Percentiles rank a stretch among this genome's conserved stretches.
phyloP scores from a whole-genome alignment of 2,113 vertebrate genomes.

The Stigmatopora nigra region DNA sequence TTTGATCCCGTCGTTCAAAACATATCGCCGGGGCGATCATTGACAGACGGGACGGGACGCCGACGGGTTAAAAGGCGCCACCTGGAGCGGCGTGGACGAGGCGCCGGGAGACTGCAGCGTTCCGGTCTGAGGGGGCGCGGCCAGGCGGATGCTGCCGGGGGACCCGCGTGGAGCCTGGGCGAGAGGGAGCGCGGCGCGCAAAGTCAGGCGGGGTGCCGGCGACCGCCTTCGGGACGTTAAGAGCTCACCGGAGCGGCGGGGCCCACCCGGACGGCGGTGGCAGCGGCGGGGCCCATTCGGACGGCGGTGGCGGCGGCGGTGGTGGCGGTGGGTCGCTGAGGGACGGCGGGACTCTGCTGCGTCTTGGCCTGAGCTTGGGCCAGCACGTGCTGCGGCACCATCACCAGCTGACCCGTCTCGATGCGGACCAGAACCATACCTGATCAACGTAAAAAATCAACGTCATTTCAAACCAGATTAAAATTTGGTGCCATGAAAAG shows the following conservation, averaged over 20 bases:
- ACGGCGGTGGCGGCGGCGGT: conserved; percentile 60
- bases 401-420: conserved; percentile 78
- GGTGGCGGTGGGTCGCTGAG: conserved; percentile 62
- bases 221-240: neutral
- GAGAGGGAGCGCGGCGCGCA: neutral
- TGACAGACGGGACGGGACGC: too few species aligned
- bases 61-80: conserved; percentile 11
- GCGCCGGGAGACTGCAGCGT: conserved; percentile 57
- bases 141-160: conserved; percentile 58
- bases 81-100: conserved; percentile 40
- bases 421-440: conserved; percentile 83
- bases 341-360: conserved; percentile 68
- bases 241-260: conserved; percentile 67
- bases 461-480: neutral
- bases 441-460: conserved; percentile 24
- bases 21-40: too few species aligned
- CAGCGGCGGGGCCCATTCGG: conserved; percentile 65
- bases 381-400: conserved; percentile 81
- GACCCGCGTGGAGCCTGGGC: conserved; percentile 53
- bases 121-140: conserved; percentile 64
- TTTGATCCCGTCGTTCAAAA: too few species aligned
- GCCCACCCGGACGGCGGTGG: conserved; percentile 71
- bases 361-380: conserved; percentile 76
- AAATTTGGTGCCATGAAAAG: too few species aligned
- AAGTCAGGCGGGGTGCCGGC: neutral